A percentile compares a stretch with the other conserved stretches of the same genome.
phyloP scores from a whole-genome alignment of 2,113 vertebrate species.

The Phyllopteryx taeniolatus region DNA sequence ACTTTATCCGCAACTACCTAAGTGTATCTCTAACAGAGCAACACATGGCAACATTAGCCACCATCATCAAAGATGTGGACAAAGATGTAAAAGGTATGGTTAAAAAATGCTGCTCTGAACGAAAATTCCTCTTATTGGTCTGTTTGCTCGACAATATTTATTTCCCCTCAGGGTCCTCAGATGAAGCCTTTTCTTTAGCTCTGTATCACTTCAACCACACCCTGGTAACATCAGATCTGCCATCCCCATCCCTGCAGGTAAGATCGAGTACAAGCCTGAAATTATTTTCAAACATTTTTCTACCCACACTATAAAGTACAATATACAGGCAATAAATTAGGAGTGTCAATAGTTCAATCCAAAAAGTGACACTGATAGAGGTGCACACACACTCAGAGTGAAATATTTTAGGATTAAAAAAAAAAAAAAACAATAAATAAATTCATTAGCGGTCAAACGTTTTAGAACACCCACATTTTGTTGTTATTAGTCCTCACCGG shows the following conservation, averaged over 20 bases:
- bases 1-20: conserved; percentile 97
- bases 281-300: not conserved
- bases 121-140: not conserved
- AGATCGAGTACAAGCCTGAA: conserved; percentile 11
- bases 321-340: not conserved
- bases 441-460: too few relatives aligned
- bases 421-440: too few relatives aligned
- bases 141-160: not conserved
- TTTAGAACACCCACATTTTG: too few relatives aligned
- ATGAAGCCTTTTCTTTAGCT: conserved; percentile 94
- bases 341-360: too few relatives aligned
- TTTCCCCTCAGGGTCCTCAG: conserved; percentile 79
- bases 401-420: too few relatives aligned
- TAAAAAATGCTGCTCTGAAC: not conserved
- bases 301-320: not conserved
- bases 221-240: conserved; percentile 94
- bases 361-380: too few relatives aligned
- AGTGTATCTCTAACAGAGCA: conserved; percentile 94
- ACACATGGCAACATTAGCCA: conserved; percentile 94
- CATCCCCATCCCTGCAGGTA: conserved; percentile 92
- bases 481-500: too few relatives aligned
- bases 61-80: conserved; percentile 98
- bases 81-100: conserved; percentile 90
- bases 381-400: too few relatives aligned
- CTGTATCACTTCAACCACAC: conserved; percentile 98